Percentiles rank a stretch among this genome's conserved stretches.
Conservation (phyloP, 2,113 vertebrate species). For the Pipa parva region DNA sequence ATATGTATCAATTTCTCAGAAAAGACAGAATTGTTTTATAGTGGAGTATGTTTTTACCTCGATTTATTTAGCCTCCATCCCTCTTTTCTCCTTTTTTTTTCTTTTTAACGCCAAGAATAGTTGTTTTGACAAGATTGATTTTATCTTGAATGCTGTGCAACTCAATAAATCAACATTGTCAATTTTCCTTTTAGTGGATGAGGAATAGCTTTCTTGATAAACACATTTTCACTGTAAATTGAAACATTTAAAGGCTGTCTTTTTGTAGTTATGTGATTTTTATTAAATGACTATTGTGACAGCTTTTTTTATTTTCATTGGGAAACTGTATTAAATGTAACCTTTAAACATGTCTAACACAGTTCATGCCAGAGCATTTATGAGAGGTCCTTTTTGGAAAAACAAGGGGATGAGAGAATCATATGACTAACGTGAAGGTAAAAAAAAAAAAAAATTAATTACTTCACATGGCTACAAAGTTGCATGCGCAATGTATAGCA, state of each 20-base stretch:
- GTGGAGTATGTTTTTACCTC: constrained; percentile 38
- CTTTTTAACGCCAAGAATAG: constrained; percentile 23
- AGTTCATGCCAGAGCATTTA: no score
- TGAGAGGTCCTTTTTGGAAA: no score
- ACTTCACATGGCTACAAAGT: no score
- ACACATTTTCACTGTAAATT: constrained; percentile 29
- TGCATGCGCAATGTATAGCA: no score
- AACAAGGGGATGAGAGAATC: no score
- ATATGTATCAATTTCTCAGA: constrained; percentile 28
- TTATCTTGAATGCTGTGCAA: constrained; percentile 33
- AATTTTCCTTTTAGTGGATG: constrained; percentile 37
- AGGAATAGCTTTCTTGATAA: constrained; percentile 36
- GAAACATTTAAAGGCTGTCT: constrained; percentile 23
- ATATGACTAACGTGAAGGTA: no score
- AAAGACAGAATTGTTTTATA: constrained; percentile 39
- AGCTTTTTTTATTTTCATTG: not conserved
- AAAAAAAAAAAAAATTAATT: no score
- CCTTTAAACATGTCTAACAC: constrained; percentile 1
- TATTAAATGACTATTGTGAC: constrained; percentile 23
- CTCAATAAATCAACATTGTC: constrained; percentile 43
- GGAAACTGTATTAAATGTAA: constrained; percentile 15
- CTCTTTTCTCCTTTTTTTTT: constrained; percentile 25
- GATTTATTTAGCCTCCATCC: constrained; percentile 28
- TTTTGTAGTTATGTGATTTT: not conserved
- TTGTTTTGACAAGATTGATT: constrained; percentile 42